Conservation (phyloP, 2,797 vertebrate species). For the Tadarida brasiliensis region DNA sequence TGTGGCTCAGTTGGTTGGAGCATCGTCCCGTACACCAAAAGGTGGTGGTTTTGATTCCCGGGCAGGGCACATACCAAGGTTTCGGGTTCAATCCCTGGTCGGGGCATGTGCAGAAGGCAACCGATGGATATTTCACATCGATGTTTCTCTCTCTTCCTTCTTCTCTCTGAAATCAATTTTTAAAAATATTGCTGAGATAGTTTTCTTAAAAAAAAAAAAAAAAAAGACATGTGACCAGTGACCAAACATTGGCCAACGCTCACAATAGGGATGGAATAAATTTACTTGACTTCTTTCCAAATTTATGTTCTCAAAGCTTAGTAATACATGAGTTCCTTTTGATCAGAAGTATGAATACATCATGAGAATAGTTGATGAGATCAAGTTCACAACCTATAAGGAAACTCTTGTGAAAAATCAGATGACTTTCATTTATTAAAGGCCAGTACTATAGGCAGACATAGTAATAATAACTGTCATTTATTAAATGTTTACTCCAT, state of each 20-base stretch:
- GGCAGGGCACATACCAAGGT: neutral
- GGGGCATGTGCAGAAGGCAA: neutral
- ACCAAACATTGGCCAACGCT: slow-evolving; percentile 3
- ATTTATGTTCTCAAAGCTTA: slow-evolving; percentile 26
- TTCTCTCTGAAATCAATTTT: neutral
- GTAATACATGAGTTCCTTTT: slow-evolving; percentile 5
- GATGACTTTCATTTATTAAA: slow-evolving; percentile 47
- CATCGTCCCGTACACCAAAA: neutral
- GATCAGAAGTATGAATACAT: neutral
- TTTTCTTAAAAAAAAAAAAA: neutral
- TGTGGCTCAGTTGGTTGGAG: neutral
- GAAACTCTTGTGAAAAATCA: slow-evolving; percentile 38
- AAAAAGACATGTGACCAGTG: neutral
- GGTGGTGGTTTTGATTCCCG: neutral
- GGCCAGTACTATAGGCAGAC: neutral
- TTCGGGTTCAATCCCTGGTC: neutral
- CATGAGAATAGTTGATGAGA: slow-evolving; percentile 23
- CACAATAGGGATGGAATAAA: neutral
- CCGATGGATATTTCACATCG: neutral
- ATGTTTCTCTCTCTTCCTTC: neutral
- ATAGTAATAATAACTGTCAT: neutral
- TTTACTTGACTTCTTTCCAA: slow-evolving; percentile 35
- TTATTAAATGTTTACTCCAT: neutral
- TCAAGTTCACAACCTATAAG: slow-evolving; percentile 31
- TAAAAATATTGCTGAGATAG: neutral